phyloP scores from a whole-genome alignment of 2,113 vertebrate genomes.

The Artemisiospiza belli region DNA sequence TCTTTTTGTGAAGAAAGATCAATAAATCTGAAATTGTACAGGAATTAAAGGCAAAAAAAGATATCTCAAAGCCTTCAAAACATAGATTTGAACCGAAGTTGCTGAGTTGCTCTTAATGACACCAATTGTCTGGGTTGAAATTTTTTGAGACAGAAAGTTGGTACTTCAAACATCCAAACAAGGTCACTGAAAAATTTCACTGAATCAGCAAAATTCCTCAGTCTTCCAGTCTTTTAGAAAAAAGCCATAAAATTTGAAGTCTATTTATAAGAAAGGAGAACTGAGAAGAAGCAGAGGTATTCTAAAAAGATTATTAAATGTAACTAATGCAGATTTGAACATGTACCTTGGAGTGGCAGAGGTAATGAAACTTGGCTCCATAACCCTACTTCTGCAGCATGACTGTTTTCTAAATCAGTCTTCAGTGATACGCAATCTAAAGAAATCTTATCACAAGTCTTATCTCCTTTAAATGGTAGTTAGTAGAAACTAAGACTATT shows the following conservation, averaged over 20 bases:
- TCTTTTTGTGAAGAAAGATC: background rate
- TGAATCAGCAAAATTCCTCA: conserved; percentile 14
- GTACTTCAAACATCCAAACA: conserved; percentile 20
- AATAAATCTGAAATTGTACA: background rate
- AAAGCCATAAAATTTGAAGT: background rate
- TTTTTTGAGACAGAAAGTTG: background rate
- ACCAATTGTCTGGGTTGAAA: background rate
- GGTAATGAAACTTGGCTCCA: background rate
- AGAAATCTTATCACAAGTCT: background rate
- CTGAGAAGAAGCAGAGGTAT: background rate
- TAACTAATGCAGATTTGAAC: background rate
- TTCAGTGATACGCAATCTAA: background rate
- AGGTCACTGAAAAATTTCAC: conserved; percentile 33
- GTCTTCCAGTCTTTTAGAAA: background rate
- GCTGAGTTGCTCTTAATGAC: background rate
- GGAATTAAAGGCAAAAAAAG: background rate
- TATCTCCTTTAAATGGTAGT: background rate
- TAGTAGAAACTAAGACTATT: background rate
- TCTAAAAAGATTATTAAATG: background rate
- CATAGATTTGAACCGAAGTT: background rate
- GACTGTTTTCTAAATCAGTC: background rate
- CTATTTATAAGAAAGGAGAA: background rate
- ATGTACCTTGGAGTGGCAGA: background rate
- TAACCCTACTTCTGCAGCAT: background rate
- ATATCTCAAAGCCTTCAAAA: background rate